Evolutionary conservation across 1,140 invertebrate species (phyloP), one percentile per base, ranked within the genome.

Genomic region (Drosophila paulistorum): DNA sequence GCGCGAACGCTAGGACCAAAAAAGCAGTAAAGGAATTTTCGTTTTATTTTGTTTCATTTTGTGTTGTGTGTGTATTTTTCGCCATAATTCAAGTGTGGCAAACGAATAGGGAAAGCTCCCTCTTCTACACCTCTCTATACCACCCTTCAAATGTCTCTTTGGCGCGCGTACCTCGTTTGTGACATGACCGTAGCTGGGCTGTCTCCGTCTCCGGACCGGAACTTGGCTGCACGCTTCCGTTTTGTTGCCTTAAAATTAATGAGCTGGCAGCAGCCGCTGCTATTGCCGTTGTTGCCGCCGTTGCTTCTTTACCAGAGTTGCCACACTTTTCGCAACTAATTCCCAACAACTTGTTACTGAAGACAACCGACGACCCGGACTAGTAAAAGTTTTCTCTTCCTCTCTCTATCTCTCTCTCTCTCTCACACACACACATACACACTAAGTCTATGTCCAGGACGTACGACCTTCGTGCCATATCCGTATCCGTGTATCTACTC

Each of bases 271-370:
- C 33, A 63, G 33, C 35, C 37, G 71, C 41, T 41, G 62, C 54
- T 41, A 42, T 67, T 17, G 45, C 6, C 14, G 30, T 30, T 30
- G 30, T 30, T 30, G 30, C 30, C 30, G 17, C 1, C 45, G 45
- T 51, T n/a, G 2, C 45, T 5, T 23, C 9, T 51, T 23, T 51
- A 20, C 17, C 17, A 71, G 84, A 72, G 80, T 80, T 87, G 83
- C 84, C 83, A 87, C 83, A 87, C 84, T 87, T 87, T 87, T 77
- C 83, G 77, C 84, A 87, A 87, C 83, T 87, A 89, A 87, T 87
- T 87, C 78, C 71, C 74, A 85, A 83, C 81, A 85, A 85, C 81
- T 85, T 85, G 81, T 85, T 85, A 85, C 81, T 74, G 81, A 37
- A 35, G 35, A 39, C 37, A 13, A 39, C 37, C 37, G 3, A 37